Percentiles rank a stretch among this genome's conserved stretches.
phyloP scores from a whole-genome alignment of 2,888 invertebrate genomes.

The Xestoiulus laeticollis region DNA sequence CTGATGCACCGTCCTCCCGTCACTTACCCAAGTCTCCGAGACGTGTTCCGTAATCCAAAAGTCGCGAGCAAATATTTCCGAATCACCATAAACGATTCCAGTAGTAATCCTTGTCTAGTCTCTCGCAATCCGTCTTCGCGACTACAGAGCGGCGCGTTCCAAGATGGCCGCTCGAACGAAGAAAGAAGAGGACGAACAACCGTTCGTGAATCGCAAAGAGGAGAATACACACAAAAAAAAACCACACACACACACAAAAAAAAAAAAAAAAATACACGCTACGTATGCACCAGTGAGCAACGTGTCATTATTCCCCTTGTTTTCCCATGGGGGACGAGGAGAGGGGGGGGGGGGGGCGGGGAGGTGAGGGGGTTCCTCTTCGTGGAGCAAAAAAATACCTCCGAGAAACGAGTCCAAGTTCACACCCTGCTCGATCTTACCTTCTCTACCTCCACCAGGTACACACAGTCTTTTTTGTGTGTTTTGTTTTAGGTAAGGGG shows the following conservation, averaged over 20 bases:
- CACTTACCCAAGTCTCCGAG: neutral
- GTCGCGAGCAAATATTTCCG: neutral
- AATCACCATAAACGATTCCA: neutral
- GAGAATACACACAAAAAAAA: neutral
- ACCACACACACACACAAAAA: too few relatives aligned
- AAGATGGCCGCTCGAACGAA: slow-evolving; percentile 1
- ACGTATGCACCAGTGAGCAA: neutral
- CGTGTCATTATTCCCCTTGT: slow-evolving; percentile 3
- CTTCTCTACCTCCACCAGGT: slow-evolving; percentile 19
- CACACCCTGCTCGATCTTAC: slow-evolving; percentile 8
- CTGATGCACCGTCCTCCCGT: neutral
- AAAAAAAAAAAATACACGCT: neutral
- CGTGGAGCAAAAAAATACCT: neutral
- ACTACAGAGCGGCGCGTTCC: neutral
- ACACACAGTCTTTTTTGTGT: too few relatives aligned
- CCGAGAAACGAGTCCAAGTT: slow-evolving; percentile 10
- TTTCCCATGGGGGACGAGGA: neutral
- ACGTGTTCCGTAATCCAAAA: neutral
- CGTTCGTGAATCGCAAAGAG: neutral
- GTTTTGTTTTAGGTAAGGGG: neutral
- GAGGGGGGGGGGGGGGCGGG: neutral
- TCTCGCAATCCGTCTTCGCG: neutral
- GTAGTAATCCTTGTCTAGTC: neutral
- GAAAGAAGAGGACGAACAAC: neutral
- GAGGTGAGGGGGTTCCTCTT: neutral